Evolutionary conservation across 2,888 invertebrate genomes (phyloP), one percentile per base, ranked within the genome.

Genomic region (Rhagonycha lutea): DNA sequence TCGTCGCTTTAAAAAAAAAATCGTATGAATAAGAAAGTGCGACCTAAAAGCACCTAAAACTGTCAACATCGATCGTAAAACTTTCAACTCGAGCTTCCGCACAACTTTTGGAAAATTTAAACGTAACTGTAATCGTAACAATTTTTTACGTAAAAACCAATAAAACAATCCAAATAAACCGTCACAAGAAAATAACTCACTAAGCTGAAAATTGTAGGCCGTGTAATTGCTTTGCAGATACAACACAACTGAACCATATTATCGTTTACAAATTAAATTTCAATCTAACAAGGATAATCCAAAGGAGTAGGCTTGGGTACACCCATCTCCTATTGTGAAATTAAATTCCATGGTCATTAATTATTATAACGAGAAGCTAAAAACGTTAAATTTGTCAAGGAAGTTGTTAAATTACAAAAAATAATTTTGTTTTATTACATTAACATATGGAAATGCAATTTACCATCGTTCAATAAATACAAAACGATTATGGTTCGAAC

Each of bases 1-100:
- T n/a, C 81, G 79, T 79, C 80, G 80, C 82, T 83, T 83, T 18
- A 2, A 18, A 72, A 83, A 85, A 83, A 83, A 65, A 83, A 84
- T 67, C 82, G 82, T 80, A 82, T 83, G 83, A 82, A 84, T 81
- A 83, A 84, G 81, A 81, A 81, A 80, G 81, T 81, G 83, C 81
- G 85, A 85, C 82, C 82, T 83, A 83, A 82, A 82, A 83, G 84
- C 83, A 84, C 83, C 86, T 88, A 87, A 87, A 88, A 82, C 88
- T 88, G 87, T 88, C 88, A 88, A 83, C 87, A 83, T 82, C 81
- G 85, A 86, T 86, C 87, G 88, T 88, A 88, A 88, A 88, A 82
- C 87, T 88, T 87, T 88, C 88, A 87, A 81, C 84, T 80, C 79
- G 80, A 82, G 83, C 84, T 86, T 84, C 86, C 85, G 85, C 85